A percentile compares a stretch with the other conserved stretches of the same genome.
These are phyloP conservation scores for Lemur catta DNA, from an alignment of 2,797 vertebrate genomes.

Conservation along the genomic window DNA sequence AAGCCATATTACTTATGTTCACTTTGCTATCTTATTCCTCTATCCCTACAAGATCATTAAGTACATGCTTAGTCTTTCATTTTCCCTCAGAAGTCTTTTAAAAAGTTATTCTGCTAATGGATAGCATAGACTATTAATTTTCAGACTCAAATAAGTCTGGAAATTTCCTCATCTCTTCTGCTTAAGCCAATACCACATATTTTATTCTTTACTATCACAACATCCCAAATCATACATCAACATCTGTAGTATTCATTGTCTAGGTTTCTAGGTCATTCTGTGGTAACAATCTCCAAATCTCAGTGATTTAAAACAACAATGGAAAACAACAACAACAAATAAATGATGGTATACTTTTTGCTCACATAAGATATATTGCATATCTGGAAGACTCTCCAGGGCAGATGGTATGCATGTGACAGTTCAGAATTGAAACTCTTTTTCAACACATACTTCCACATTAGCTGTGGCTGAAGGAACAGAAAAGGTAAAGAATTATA, in stretches of 20 bases:
- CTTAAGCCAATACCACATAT: not conserved
- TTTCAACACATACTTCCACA: not conserved
- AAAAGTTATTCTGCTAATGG: not conserved
- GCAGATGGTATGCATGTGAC: not conserved
- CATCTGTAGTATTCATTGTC: not conserved
- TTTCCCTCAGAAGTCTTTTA: not conserved
- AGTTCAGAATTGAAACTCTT: not conserved
- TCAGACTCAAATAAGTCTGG: not conserved
- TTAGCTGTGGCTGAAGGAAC: not conserved
- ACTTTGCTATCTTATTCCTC: not conserved
- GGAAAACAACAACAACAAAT: not conserved
- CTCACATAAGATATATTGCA: not conserved
- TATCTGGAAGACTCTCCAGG: not conserved
- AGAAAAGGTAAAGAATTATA: not conserved
- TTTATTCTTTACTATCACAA: not conserved
- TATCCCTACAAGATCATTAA: not conserved
- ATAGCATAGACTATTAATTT: not conserved
- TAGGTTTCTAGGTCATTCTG: not conserved
- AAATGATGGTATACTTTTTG: not conserved
- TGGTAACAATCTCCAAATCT: not conserved
- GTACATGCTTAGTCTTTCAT: not conserved
- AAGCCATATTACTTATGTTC: not conserved
- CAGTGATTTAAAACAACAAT: not conserved
- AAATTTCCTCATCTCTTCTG: not conserved
- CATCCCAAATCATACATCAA: not conserved